Conservation (phyloP, 2,113 vertebrate species). For the Laticauda laticaudata region DNA sequence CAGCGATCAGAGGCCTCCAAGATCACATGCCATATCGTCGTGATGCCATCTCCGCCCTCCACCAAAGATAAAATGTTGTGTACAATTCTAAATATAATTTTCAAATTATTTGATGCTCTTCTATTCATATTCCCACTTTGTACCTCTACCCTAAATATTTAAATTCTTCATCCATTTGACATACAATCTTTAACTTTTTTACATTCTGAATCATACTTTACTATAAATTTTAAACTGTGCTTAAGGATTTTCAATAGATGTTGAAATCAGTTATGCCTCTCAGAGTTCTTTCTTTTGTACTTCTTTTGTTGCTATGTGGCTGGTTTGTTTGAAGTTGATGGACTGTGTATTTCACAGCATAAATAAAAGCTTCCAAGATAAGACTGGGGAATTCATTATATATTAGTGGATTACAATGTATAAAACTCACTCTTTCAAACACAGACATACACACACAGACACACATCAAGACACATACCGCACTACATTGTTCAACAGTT, state of each 20-base stretch:
- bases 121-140: not conserved
- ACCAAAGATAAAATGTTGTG: not conserved
- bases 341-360: not conserved
- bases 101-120: not conserved
- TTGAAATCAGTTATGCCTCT: not conserved
- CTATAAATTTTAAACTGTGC: not conserved
- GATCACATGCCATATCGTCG: no score
- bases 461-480: not conserved
- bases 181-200: not conserved
- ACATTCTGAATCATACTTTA: not conserved
- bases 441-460: not conserved
- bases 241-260: not conserved
- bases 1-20: no score
- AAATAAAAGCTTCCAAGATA: not conserved
- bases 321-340: not conserved
- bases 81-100: not conserved
- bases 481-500: not conserved
- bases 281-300: not conserved
- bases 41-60: no score
- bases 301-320: not conserved
- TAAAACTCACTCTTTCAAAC: not conserved
- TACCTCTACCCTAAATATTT: not conserved
- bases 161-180: not conserved
- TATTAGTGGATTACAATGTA: conserved; percentile 12
- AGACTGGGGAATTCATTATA: not conserved